These are phyloP conservation scores for Caenorhabditis afra DNA, from an alignment of 2,888 invertebrate genomes.

Conservation along the genomic window DNA sequence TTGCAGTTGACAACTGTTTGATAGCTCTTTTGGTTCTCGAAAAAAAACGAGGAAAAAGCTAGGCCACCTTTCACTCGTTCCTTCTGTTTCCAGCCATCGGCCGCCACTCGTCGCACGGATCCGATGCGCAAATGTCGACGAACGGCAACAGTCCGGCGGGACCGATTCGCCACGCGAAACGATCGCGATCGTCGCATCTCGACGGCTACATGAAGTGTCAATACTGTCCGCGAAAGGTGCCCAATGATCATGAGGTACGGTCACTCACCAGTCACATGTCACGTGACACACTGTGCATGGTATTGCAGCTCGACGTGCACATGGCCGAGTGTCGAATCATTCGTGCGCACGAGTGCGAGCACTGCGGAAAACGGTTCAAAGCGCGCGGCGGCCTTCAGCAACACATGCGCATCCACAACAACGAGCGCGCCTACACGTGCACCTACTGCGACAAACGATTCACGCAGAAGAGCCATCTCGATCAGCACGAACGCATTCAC, in stretches of 20 bases:
- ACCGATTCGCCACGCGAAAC: conserved; percentile 25
- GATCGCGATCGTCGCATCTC: conserved; percentile 56
- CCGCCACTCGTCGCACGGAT: conserved; percentile 46
- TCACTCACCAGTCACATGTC: no score
- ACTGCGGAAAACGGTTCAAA: conserved; percentile 76
- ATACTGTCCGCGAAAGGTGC: conserved; percentile 77
- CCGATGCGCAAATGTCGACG: conserved; percentile 45
- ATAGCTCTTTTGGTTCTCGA: no score
- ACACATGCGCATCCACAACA: conserved; percentile 78
- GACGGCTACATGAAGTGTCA: conserved; percentile 74
- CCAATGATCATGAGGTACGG: conserved; percentile 63
- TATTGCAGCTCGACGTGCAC: conserved; percentile 76
- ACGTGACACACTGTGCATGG: no score
- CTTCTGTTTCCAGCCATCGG: conserved; percentile 34
- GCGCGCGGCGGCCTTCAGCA: conserved; percentile 79
- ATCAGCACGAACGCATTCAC: conserved; percentile 80
- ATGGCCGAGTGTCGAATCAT: conserved; percentile 74
- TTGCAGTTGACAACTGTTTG: no score
- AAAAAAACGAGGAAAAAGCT: no score
- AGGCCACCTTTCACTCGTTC: not conserved
- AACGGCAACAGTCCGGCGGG: conserved; percentile 13
- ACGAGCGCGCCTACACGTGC: conserved; percentile 76
- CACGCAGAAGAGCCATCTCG: conserved; percentile 79
- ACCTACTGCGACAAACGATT: conserved; percentile 78
- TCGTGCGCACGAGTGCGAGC: conserved; percentile 74